Base-by-base conservation (phyloP, 2,888 invertebrate genomes). In the Synergus itoensis region DNA sequence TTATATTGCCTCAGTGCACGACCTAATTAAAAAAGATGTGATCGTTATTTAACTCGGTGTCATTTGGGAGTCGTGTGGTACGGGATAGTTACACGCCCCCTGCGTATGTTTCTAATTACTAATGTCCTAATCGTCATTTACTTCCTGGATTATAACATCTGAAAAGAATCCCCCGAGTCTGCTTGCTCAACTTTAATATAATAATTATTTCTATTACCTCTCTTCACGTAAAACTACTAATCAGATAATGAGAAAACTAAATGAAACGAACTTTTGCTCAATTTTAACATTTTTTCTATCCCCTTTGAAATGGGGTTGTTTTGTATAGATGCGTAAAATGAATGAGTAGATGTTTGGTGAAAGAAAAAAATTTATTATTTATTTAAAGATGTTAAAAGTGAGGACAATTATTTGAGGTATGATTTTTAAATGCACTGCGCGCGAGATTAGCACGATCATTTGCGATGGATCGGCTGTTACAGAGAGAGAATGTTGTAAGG, bases 11-110 rank as follows among this genome's bases (percentile, higher is more conserved):
- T 73, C 65, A 79, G 81, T 80, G 80, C 84, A 81, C 80, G 82
- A 82, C 83, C 81, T 85, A 86, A 86, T 86, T 86, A 84, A 85
- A 85, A 85, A 84, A 85, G 83, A 82, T 84, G 82, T 82, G 81
- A 82, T 82, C 80, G 84, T 84, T 84, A 84, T 84, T 84, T 82
- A 83, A 84, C 83, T 63, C 80, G 80, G 80, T 76, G 81, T 80
- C 76, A 73, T 43, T 77, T 77, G 69, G 65, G 77, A 80, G 40
- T 16, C 48, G 73, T 48, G 28, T n/a, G n/a, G 2, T 82, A 83
- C 79, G 81, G 79, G 79, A 79, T 79, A 77, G 77, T 63, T 77
- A 77, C 73, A 65, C 76, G 73, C 73, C 69, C 77, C 75, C 53
- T 78, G 78, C 14, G 62, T 79, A 77, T 77, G 62, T 45, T 53